Evolutionary conservation across 2,113 vertebrate genomes (phyloP).

Genomic region (Tonatia bakeri): DNA sequence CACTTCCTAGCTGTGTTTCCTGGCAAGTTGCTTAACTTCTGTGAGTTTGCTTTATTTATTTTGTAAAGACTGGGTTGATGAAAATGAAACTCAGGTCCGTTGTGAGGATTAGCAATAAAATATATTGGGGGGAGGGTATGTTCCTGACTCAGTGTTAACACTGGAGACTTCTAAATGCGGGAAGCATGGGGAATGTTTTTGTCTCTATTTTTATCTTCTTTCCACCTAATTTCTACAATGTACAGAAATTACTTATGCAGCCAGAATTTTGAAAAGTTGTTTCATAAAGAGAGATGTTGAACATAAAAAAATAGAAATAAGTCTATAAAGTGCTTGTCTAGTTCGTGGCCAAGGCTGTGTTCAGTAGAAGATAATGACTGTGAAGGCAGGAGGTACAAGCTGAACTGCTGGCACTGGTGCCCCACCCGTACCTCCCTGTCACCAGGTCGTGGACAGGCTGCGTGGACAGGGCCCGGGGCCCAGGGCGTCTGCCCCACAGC

Average conservation of each 20-base stretch:
- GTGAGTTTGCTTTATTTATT: not conserved
- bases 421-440: not conserved
- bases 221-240: not conserved
- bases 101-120: not conserved
- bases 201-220: not conserved
- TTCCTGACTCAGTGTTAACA: not conserved
- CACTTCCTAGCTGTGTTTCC: not conserved
- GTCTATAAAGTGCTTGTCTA: not conserved
- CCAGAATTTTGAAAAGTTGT: not conserved
- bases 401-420: not conserved
- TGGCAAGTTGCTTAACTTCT: not conserved
- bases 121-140: not conserved
- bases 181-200: not conserved
- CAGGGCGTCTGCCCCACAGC: no score
- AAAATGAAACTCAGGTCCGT: not conserved
- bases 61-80: not conserved
- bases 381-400: no score
- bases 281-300: not conserved
- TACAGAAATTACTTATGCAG: not conserved
- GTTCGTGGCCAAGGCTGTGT: not conserved
- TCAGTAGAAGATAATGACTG: not conserved
- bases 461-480: no score
- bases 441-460: not conserved
- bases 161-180: not conserved
- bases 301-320: not conserved